These are phyloP conservation scores for Podarcis lilfordi DNA, from an alignment of 2,797 vertebrate genomes.

Conservation along the genomic window DNA sequence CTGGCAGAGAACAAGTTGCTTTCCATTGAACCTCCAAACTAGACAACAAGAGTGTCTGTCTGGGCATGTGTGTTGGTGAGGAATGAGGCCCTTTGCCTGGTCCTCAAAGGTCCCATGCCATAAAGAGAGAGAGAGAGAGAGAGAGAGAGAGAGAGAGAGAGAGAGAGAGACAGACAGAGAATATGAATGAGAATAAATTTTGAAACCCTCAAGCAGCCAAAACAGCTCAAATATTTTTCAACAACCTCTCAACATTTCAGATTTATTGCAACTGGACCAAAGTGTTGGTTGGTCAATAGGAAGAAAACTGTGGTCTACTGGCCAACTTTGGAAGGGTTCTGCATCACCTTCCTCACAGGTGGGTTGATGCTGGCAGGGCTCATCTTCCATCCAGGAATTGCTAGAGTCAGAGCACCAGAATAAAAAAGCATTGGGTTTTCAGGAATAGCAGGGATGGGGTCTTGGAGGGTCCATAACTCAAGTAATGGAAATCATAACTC, in stretches of 20 bases:
- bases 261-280: not conserved
- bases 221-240: not conserved
- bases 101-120: not conserved
- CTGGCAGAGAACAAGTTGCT: rapidly evolving
- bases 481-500: not conserved
- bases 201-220: not conserved
- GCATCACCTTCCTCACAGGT: not conserved
- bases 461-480: not conserved
- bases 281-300: not conserved
- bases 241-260: too few relatives aligned
- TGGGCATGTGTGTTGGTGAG: not conserved
- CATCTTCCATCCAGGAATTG: too few relatives aligned
- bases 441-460: not conserved
- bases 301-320: too few relatives aligned
- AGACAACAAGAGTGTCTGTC: not conserved
- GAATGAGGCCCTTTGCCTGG: too few relatives aligned
- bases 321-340: too few relatives aligned
- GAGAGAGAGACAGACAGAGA: too few relatives aligned
- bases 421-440: not conserved
- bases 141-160: too few relatives aligned
- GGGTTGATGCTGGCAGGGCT: not conserved
- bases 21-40: not conserved
- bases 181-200: not conserved
- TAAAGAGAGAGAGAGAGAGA: too few relatives aligned
- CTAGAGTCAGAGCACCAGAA: too few relatives aligned